Evolutionary conservation across 2,888 invertebrate genomes (phyloP).

Genomic region (Tryphoninae sp.): DNA sequence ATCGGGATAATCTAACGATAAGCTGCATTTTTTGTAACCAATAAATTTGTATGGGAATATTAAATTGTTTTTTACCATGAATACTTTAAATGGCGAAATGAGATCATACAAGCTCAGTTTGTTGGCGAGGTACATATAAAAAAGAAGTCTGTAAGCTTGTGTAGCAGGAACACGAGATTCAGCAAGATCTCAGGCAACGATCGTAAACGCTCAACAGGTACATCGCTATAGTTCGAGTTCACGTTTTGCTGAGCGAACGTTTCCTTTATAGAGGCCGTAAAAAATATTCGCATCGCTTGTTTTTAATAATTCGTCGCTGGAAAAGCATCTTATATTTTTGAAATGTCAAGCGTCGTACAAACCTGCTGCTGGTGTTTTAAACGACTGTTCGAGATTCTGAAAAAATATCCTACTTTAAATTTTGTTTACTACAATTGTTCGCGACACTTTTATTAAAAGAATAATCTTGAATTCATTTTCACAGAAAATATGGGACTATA

Average conservation of each 20-base stretch:
- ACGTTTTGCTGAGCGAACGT: not conserved
- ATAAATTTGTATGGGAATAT: too few relatives aligned
- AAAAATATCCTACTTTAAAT: too few relatives aligned
- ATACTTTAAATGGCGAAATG: not conserved
- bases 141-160: not conserved
- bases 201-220: conserved; percentile 47
- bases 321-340: not conserved
- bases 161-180: not conserved
- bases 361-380: too few relatives aligned
- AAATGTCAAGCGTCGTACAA: too few relatives aligned
- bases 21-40: too few relatives aligned
- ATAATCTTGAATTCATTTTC: not conserved
- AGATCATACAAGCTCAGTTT: not conserved
- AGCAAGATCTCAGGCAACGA: not conserved
- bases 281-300: not conserved
- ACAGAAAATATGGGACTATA: not conserved
- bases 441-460: too few relatives aligned
- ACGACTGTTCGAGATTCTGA: too few relatives aligned
- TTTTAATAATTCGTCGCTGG: not conserved
- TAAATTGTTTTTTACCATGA: too few relatives aligned
- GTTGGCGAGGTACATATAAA: not conserved
- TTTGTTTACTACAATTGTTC: too few relatives aligned
- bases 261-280: not conserved
- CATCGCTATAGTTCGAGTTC: not conserved
- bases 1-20: too few relatives aligned